A percentile compares a stretch with the other conserved stretches of the same genome.
These are phyloP conservation scores for Oceanites oceanicus DNA, from an alignment of 2,113 vertebrate genomes.

Conservation along the genomic window DNA sequence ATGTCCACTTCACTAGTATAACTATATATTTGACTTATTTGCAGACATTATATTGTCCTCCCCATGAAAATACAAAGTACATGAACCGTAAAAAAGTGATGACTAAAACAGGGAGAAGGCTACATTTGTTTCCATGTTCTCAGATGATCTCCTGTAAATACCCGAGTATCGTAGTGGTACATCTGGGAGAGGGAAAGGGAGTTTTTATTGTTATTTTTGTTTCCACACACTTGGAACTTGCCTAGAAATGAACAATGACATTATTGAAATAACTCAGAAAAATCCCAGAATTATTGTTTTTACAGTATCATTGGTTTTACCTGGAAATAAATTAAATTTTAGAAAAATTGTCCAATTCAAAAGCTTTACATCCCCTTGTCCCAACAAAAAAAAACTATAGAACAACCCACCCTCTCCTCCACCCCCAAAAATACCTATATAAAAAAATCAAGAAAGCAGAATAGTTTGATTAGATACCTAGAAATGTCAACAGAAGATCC, in stretches of 20 bases:
- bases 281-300: background rate
- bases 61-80: background rate
- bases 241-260: background rate
- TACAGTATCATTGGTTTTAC: background rate
- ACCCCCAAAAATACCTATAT: fast-evolving
- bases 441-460: background rate
- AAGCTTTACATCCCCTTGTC: fast-evolving
- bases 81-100: background rate
- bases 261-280: background rate
- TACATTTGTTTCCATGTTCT: background rate
- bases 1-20: background rate
- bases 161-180: fast-evolving
- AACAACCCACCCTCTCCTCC: background rate
- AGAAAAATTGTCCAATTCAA: background rate
- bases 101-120: background rate
- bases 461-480: background rate
- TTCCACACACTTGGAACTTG: background rate
- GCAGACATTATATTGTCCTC: background rate
- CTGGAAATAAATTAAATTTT: background rate
- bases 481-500: background rate
- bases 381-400: background rate
- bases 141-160: background rate
- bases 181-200: background rate
- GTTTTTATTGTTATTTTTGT: background rate
- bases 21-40: background rate